Base-by-base conservation (phyloP, 92 coral and sea anemone species). In the Epizoanthus illoricatus region DNA sequence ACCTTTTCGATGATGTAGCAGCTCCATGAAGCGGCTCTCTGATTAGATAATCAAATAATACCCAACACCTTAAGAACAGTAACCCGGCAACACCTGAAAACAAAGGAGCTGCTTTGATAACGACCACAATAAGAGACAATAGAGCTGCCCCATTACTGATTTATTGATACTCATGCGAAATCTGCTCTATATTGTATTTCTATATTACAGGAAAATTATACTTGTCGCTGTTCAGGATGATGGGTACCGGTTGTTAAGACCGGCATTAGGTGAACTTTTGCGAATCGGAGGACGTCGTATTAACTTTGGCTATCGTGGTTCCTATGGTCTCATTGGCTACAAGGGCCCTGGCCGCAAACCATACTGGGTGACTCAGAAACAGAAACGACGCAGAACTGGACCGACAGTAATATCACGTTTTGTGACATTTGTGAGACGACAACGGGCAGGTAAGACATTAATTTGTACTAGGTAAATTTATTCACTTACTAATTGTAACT, bases 291-390 rank as follows among this genome's bases (percentile, higher is more conserved):
- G 70, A 11, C 6, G 23, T 23, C 20, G 58, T 19, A 42, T 76
- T 58, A 42, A 15, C 1, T 76, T 76, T 60, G 87, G 83, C 43
- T 64, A 61, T 39, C 89, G 88, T 15, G 95, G 85, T 36, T 86
- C 90, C 19, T 91, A 90, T 88, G 78, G 80, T 15, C 80, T 91
- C 23, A 71, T 91, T 47, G 95, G 95, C 9, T 89, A 72, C 70
- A 91, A 89, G 54, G 95, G 92, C 9, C 79, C 84, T 76, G 89
- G 89, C 41, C 84, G 86, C 82, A 91, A 79, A 70, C 94, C 94
- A 20, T 76, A 69, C 16, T 91, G 92, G 92, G 73, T 88, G 39
- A 75, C 81, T 9, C 94, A 91, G 83, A 91, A 59, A 2, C 65
- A 39, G 47, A 58, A 69, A 13, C 10, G 5, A 24, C 83, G 69